Evolutionary conservation across 2,113 vertebrate species (phyloP).

Genomic region (Falco punctatus): DNA sequence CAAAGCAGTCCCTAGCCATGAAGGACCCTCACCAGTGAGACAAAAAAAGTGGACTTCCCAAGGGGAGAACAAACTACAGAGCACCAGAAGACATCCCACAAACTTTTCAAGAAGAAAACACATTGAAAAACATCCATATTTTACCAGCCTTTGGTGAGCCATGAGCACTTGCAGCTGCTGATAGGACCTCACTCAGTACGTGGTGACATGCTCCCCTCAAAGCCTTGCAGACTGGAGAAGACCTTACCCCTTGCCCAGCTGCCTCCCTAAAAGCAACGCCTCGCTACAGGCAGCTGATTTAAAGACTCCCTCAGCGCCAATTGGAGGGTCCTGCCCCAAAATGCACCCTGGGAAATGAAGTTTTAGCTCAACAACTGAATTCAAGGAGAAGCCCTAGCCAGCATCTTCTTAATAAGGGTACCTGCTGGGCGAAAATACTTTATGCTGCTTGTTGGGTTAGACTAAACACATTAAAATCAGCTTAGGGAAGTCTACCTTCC

Average conservation of each 20-base stretch:
- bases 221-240: accelerated
- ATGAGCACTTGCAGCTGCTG: accelerated
- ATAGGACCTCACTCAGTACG: accelerated
- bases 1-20: accelerated
- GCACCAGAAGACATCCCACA: accelerated
- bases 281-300: background rate
- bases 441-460: accelerated
- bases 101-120: background rate
- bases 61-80: background rate
- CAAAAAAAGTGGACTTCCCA: background rate
- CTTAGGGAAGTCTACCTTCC: accelerated
- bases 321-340: background rate
- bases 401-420: too few species aligned
- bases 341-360: constrained; percentile 19
- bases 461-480: accelerated
- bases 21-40: accelerated
- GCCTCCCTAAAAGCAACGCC: accelerated
- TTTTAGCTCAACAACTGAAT: background rate
- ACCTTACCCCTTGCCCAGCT: background rate
- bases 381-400: accelerated
- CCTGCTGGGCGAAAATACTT: accelerated
- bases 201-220: background rate
- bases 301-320: background rate
- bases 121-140: accelerated
- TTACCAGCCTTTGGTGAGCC: background rate